phyloP scores from a whole-genome alignment of 2,113 vertebrate genomes.

The Pterocles orientalis region DNA sequence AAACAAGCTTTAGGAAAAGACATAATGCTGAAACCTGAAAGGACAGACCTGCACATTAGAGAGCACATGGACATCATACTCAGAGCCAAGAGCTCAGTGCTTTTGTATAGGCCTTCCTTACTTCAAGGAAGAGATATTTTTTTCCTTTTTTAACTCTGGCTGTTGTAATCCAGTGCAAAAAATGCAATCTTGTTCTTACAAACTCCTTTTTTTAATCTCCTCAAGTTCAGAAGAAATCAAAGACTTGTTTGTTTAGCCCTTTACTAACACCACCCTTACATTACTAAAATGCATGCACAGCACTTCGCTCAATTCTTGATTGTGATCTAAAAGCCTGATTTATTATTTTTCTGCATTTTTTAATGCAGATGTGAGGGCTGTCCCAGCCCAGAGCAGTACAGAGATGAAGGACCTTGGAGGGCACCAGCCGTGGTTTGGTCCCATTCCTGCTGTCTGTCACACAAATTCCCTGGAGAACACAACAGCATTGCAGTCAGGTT shows the following conservation, averaged over 20 bases:
- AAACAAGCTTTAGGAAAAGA: not conserved
- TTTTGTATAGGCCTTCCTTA: not conserved
- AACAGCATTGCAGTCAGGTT: not conserved
- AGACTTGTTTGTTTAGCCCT: not conserved
- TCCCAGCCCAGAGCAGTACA: not conserved
- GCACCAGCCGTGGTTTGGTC: not conserved
- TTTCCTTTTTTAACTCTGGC: not conserved
- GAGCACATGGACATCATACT: not conserved
- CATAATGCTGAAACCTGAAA: not conserved
- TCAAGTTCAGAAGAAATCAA: not conserved
- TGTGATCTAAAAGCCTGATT: not conserved
- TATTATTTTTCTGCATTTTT: not conserved
- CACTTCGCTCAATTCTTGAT: not conserved
- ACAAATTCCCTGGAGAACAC: not conserved
- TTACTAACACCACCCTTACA: not conserved
- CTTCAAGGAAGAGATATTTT: not conserved
- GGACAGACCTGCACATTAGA: not conserved
- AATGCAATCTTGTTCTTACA: not conserved
- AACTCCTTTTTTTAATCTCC: not conserved
- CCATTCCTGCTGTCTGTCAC: not conserved
- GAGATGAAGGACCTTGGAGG: not conserved
- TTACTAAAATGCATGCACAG: not conserved
- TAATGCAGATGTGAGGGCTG: not conserved
- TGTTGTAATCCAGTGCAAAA: not conserved
- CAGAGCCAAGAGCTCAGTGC: not conserved